These are phyloP conservation scores for Nephila pilipes DNA, from an alignment of 1,140 invertebrate genomes.

Conservation along the genomic window DNA sequence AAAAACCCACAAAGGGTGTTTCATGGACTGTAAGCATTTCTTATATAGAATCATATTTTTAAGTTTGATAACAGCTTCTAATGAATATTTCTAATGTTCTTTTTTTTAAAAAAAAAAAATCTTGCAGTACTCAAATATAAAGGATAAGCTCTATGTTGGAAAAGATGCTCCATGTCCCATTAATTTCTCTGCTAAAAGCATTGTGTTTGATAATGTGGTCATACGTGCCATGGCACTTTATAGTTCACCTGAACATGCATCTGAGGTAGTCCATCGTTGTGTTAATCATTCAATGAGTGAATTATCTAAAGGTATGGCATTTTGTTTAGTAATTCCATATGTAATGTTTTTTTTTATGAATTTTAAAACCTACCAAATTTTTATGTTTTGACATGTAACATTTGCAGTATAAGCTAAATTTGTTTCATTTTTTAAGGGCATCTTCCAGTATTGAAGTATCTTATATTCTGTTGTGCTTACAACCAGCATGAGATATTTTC, in stretches of 20 bases:
- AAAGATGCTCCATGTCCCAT: slow-evolving; percentile 85
- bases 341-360: too few relatives aligned
- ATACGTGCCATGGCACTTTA: slow-evolving; percentile 84
- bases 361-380: too few relatives aligned
- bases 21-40: slow-evolving; percentile 81
- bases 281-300: slow-evolving; percentile 83
- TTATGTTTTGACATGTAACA: too few relatives aligned
- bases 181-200: slow-evolving; percentile 82
- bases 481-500: too few relatives aligned
- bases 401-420: too few relatives aligned
- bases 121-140: slow-evolving; percentile 83
- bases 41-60: too few relatives aligned
- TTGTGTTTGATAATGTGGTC: slow-evolving; percentile 80
- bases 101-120: neutral
- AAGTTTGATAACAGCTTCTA: too few relatives aligned
- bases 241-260: slow-evolving; percentile 83
- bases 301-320: slow-evolving; percentile 77
- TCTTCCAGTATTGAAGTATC: too few relatives aligned
- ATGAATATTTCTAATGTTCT: slow-evolving; percentile 43
- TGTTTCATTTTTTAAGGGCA: too few relatives aligned
- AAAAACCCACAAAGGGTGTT: slow-evolving; percentile 82
- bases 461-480: too few relatives aligned
- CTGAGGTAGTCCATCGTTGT: slow-evolving; percentile 84
- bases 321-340: too few relatives aligned
- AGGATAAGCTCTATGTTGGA: slow-evolving; percentile 85